Evolutionary conservation across 2,797 vertebrate genomes (phyloP), one percentile per base, ranked within the genome.

Genomic region (Clarias laeviceps): DNA sequence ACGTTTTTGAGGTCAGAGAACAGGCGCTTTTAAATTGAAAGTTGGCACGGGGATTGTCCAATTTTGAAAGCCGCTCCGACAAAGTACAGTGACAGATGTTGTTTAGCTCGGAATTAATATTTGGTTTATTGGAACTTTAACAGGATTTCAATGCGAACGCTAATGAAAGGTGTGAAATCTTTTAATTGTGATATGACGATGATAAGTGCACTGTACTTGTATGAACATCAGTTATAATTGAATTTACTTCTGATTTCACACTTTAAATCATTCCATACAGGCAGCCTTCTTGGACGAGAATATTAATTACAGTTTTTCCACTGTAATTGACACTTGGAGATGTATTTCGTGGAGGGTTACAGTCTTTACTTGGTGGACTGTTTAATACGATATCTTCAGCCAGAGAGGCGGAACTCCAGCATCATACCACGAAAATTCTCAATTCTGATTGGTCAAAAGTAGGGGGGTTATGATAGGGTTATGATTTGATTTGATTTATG

Each of bases 201-300:
- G 59, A 80, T 73, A 45, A 66, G 59, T 57, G 85, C 50, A 77
- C 45, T 0, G 45, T 24, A 54, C 73, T 70, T 27, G 62, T 68
- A 18, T 68, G 34, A 82, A 40, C 74, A 64, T 82, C 73, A 29
- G 50, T 73, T 86, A 56, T 18, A 45, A 65, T 86, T 82, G 14
- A 20, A 64, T 78, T 73, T 57, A 50, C 74, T 79, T 86, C 2
- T 56, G 65, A 83, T 78, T 70, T 45, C 34, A 45, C 61, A 59
- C 70, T 77, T 83, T 61, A 27, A 32, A 80, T 45, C 82, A 27
- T 72, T 73, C 37, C 73, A 70, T 45, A 78, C 54, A 40, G 54
- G n/a, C 80, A 82, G 57, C 50, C 72, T 45, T 24, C 81, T 64
- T 29, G 56, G 65, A 64, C 61, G 61, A 54, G 56, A 15, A 78